Evolutionary conservation across 2,888 invertebrate genomes (phyloP).

Genomic region (Athalia circularis): DNA sequence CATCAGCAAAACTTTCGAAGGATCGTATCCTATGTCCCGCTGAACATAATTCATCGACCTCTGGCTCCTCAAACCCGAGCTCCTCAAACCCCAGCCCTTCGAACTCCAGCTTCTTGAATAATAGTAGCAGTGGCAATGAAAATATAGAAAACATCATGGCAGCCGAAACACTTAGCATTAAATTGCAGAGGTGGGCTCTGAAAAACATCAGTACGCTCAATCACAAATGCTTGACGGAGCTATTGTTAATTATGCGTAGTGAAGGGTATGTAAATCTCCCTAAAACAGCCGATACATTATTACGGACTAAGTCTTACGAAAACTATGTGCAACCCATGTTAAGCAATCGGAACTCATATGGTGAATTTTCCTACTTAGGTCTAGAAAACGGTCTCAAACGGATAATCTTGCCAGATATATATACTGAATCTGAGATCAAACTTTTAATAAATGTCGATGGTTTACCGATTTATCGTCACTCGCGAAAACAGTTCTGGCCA

Average conservation of each 20-base stretch:
- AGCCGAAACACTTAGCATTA: not conserved
- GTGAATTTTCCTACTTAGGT: slow-evolving; percentile 9
- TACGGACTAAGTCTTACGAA: slow-evolving; percentile 3
- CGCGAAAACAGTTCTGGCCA: slow-evolving; percentile 56
- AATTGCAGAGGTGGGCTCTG: slow-evolving; percentile 11
- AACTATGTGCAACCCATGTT: slow-evolving; percentile 20
- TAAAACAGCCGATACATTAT: not conserved
- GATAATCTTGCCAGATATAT: not conserved
- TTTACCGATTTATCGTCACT: slow-evolving; percentile 53
- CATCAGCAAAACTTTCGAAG: too few species aligned
- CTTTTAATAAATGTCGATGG: slow-evolving; percentile 53
- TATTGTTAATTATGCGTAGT: slow-evolving; percentile 4
- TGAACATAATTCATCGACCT: too few species aligned
- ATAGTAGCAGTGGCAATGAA: not conserved
- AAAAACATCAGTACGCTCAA: slow-evolving; percentile 10
- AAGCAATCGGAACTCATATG: not conserved
- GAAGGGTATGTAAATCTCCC: slow-evolving; percentile 1
- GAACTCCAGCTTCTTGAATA: not conserved
- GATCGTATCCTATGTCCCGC: too few species aligned
- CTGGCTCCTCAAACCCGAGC: too few species aligned
- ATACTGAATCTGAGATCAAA: slow-evolving; percentile 12
- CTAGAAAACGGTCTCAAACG: not conserved
- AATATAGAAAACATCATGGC: not conserved
- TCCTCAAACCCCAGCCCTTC: not conserved
- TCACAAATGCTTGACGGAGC: slow-evolving; percentile 17